Evolutionary conservation across 1,140 invertebrate genomes (phyloP).

Genomic region (Anastatus disparis): DNA sequence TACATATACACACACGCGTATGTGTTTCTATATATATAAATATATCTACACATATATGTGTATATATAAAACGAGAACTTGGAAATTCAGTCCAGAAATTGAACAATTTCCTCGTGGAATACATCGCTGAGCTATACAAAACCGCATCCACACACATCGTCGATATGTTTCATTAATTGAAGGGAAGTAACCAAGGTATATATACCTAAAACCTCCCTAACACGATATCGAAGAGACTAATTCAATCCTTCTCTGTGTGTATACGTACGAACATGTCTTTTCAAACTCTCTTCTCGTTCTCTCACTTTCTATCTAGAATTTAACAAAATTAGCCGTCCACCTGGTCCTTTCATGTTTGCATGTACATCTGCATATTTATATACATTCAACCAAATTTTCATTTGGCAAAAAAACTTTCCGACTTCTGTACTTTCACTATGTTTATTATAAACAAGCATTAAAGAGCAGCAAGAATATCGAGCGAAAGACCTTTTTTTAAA

Average conservation of each 20-base stretch:
- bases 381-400: too few relatives aligned
- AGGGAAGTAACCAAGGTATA: constrained; percentile 29
- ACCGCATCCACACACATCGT: neutral
- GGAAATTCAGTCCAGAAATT: constrained; percentile 26
- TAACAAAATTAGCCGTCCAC: constrained; percentile 50
- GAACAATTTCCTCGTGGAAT: constrained; percentile 32
- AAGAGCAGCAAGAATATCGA: constrained; percentile 34
- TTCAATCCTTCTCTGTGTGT: constrained; percentile 38
- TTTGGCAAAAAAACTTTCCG: too few relatives aligned
- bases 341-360: constrained; percentile 39
- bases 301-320: constrained; percentile 10
- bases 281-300: neutral
- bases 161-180: constrained; percentile 34
- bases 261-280: too few relatives aligned
- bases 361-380: neutral
- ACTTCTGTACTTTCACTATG: neutral
- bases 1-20: too few relatives aligned
- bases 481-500: constrained; percentile 31
- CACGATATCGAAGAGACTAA: constrained; percentile 43
- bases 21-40: too few relatives aligned
- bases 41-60: too few relatives aligned
- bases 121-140: neutral
- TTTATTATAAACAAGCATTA: neutral
- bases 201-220: too few relatives aligned
- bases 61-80: neutral